phyloP scores from a whole-genome alignment of 2,113 vertebrate genomes.

The Lasiurus borealis region DNA sequence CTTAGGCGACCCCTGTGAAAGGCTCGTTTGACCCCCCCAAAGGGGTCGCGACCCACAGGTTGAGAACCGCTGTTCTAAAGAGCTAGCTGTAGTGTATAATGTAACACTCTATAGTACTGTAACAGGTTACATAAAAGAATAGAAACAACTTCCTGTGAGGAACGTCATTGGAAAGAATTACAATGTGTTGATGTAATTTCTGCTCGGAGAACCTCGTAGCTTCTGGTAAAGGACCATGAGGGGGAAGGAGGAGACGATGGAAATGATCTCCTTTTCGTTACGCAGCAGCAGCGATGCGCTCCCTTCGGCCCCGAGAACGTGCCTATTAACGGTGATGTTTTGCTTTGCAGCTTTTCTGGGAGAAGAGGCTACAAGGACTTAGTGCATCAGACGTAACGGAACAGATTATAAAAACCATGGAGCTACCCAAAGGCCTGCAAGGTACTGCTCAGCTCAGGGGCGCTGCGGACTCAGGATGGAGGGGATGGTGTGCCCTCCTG shows the following conservation, averaged over 20 bases:
- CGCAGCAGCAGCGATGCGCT: conserved; percentile 61
- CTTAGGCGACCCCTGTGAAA: too few species aligned
- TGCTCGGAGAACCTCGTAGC: conserved; percentile 27
- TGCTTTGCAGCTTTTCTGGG: conserved; percentile 93
- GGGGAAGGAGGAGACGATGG: conserved; percentile 23
- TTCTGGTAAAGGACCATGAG: background rate
- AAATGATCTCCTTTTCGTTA: conserved; percentile 55
- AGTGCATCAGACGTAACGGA: conserved; percentile 92
- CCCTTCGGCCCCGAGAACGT: conserved; percentile 64
- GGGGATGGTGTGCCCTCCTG: background rate
- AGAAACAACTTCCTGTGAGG: conserved; percentile 44
- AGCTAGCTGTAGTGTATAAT: too few species aligned
- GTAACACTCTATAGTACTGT: background rate
- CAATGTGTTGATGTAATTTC: conserved; percentile 41
- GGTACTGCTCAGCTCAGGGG: conserved; percentile 85
- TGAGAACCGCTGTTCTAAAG: background rate
- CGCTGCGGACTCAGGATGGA: background rate
- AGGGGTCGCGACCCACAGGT: too few species aligned
- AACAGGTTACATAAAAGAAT: conserved; percentile 25
- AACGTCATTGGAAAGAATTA: conserved; percentile 44
- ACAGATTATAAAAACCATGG: conserved; percentile 92
- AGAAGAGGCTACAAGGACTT: conserved; percentile 94
- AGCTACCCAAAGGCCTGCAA: conserved; percentile 95
- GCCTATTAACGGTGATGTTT: conserved; percentile 74
- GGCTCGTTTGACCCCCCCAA: too few species aligned